phyloP scores from a whole-genome alignment of 2,888 invertebrate species.

The Harpagoxenus sublaevis region DNA sequence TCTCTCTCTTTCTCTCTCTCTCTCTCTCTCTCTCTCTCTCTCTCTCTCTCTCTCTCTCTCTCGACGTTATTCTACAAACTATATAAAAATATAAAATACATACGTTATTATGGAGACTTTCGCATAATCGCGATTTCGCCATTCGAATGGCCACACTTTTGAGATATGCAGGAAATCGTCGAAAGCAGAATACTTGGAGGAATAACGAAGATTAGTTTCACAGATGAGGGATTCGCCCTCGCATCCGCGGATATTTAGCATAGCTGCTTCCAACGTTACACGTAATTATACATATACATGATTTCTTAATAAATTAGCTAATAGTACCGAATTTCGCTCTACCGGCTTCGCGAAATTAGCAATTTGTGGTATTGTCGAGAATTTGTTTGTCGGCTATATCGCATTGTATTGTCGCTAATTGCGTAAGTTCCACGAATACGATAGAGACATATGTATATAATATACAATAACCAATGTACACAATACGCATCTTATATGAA shows the following conservation, averaged over 20 bases:
- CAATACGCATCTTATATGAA: constrained; percentile 69
- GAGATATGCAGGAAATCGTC: constrained; percentile 51
- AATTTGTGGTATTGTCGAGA: constrained; percentile 80
- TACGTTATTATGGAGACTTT: constrained; percentile 70
- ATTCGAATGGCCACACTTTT: constrained; percentile 20
- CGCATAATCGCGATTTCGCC: constrained; percentile 27
- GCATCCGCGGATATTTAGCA: constrained; percentile 8
- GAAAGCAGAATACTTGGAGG: constrained; percentile 34
- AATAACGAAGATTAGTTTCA: constrained; percentile 12
- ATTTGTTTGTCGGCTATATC: constrained; percentile 56
- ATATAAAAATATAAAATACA: constrained; percentile 85
- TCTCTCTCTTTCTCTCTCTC: background rate
- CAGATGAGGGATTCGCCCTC: background rate
- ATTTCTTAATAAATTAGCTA: constrained; percentile 32
- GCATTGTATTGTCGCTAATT: constrained; percentile 16
- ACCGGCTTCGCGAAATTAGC: constrained; percentile 56
- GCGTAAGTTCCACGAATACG: constrained; percentile 29
- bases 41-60: constrained; percentile 19
- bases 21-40: constrained; percentile 16
- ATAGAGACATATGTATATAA: constrained; percentile 37
- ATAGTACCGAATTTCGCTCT: constrained; percentile 19
- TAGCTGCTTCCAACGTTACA: constrained; percentile 37
- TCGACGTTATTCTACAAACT: constrained; percentile 80
- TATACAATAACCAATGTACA: constrained; percentile 66
- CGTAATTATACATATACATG: background rate